Conservation (phyloP, 2,797 vertebrate species). For the Lophotriccus pileatus region DNA sequence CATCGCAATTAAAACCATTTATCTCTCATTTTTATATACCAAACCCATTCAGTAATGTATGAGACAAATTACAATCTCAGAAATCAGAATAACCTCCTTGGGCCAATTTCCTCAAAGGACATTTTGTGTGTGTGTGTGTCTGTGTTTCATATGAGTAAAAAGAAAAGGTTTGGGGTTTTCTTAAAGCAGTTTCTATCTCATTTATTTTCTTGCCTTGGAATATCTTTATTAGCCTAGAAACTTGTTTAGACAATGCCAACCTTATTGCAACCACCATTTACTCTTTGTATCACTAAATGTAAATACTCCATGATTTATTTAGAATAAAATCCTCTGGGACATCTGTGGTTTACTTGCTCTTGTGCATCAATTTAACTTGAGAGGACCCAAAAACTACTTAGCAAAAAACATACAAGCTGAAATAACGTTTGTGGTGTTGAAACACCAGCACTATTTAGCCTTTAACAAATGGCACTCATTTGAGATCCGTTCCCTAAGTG, state of each 20-base stretch:
- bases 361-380: not conserved
- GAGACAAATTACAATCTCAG: not conserved
- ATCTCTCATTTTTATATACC: not conserved
- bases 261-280: not conserved
- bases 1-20: not conserved
- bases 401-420: not conserved
- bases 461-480: not conserved
- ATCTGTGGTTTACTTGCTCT: not conserved
- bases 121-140: not conserved
- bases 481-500: not conserved
- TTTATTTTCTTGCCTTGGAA: not conserved
- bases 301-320: not conserved
- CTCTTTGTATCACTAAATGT: not conserved
- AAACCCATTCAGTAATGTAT: not conserved
- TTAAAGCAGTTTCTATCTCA: not conserved
- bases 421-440: not conserved
- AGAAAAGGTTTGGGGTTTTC: not conserved
- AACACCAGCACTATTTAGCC: not conserved
- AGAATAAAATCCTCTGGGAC: not conserved
- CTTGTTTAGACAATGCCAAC: not conserved
- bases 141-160: not conserved
- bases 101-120: not conserved
- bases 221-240: not conserved
- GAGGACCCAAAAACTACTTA: not conserved
- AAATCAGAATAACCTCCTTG: not conserved